Base-by-base conservation (phyloP, 2,888 invertebrate genomes). In the Stenoptilia bipunctidactyla region DNA sequence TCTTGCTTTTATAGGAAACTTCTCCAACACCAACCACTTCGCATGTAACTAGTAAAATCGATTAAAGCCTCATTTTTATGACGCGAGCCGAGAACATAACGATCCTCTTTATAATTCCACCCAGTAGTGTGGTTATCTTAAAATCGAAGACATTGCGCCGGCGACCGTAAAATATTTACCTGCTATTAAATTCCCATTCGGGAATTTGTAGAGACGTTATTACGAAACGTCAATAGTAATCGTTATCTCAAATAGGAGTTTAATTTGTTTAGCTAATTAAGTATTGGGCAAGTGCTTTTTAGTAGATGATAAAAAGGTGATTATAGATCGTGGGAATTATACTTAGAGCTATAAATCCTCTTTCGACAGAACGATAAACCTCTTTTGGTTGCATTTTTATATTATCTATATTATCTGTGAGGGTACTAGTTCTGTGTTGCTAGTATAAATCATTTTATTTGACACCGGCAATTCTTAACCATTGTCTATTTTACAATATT, bases 31-130 rank as follows among this genome's bases (percentile, higher is more conserved):
- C n/a, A n/a, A n/a, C n/a, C n/a, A n/a, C n/a, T n/a, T n/a, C n/a
- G n/a, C n/a, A 30, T 10, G 40, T 6, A 37, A 15, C 20, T 9
- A 52, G 47, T 48, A 48, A 45, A 37, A 40, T 40, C 53, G 52
- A 57, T 58, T 58, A 57, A 52, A 59, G 59, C 41, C 49, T 43
- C 53, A 56, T 62, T 57, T 53, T 50, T 50, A 47, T 44, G 46
- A 25, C 44, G 39, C 43, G 43, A 40, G 35, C 39, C 44, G 42
- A 36, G 4, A 20, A 20, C 42, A 42, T 40, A 51, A 61, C 56
- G 48, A 49, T 50, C 45, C 53, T 51, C 52, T 57, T 54, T 56
- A 56, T 53, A 54, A 58, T 53, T 48, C 45, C 43, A 12, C 12
- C 49, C 49, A 47, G 45, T 49, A 45, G 46, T n/a, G 42, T 46